Conservation (phyloP, 2,113 vertebrate species). For the Otus sunia region DNA sequence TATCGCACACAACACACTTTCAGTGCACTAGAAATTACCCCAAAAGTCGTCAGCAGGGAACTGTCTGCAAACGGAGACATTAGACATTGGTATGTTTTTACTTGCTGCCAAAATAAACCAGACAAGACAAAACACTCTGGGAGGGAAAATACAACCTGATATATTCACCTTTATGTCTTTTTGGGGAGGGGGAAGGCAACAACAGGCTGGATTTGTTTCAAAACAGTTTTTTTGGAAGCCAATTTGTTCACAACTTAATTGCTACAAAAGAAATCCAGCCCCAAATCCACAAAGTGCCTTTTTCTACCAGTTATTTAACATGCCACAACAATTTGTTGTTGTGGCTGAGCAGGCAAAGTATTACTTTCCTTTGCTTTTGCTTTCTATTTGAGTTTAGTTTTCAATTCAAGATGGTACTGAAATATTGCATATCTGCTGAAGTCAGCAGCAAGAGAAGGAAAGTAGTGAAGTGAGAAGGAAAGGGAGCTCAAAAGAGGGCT, state of each 20-base stretch:
- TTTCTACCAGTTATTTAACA: not conserved
- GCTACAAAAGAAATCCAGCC: not conserved
- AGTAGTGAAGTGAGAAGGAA: not conserved
- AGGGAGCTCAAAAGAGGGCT: not conserved
- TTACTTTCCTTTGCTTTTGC: not conserved
- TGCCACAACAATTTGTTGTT: not conserved
- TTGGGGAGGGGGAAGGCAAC: not conserved
- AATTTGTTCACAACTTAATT: not conserved
- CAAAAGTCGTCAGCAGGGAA: conserved; percentile 77
- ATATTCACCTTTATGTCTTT: not conserved
- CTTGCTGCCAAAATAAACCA: not conserved
- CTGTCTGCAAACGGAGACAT: conserved; percentile 59
- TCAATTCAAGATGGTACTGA: not conserved
- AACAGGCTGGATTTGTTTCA: not conserved
- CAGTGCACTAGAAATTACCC: conserved; percentile 80
- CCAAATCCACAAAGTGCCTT: not conserved
- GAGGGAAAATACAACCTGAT: not conserved
- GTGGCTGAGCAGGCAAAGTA: not conserved
- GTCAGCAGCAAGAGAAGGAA: not conserved
- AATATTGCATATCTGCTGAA: not conserved
- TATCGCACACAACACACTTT: conserved; percentile 68
- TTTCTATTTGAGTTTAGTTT: not conserved
- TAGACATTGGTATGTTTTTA: not conserved
- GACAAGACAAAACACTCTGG: not conserved
- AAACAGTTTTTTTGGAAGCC: not conserved